phyloP scores from a whole-genome alignment of 2,113 vertebrate species.

The Hystrix cristata region DNA sequence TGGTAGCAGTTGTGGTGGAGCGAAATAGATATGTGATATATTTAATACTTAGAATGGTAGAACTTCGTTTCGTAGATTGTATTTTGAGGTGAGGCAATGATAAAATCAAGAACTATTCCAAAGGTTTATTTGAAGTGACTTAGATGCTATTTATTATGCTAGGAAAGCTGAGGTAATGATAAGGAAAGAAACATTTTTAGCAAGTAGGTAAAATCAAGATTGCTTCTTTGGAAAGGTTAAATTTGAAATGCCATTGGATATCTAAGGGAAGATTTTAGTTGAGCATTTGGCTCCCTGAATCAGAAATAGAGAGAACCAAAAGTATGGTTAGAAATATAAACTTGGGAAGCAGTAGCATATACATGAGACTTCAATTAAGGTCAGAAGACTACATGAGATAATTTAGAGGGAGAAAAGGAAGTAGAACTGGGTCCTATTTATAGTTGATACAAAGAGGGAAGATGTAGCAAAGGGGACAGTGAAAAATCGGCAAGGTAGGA shows the following conservation, averaged over 20 bases:
- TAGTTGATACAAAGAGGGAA: background rate
- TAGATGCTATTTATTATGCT: background rate
- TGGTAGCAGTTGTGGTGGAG: background rate
- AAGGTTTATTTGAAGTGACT: background rate
- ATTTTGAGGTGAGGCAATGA: background rate
- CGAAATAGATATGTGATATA: background rate
- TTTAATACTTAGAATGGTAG: background rate
- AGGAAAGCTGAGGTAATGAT: background rate
- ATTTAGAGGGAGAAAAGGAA: background rate
- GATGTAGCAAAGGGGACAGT: background rate
- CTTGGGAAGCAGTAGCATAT: background rate
- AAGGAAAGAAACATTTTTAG: background rate
- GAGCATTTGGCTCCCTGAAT: background rate
- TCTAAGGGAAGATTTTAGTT: slow-evolving; percentile 2
- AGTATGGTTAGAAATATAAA: background rate
- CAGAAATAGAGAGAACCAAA: background rate
- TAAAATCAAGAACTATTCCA: background rate
- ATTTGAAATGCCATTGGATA: background rate
- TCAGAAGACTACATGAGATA: background rate
- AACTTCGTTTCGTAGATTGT: background rate
- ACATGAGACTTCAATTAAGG: background rate
- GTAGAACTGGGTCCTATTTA: background rate
- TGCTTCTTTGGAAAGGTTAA: slow-evolving; percentile 21
- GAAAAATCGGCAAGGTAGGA: background rate
- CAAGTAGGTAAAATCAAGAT: background rate